Conservation (phyloP, 2,113 vertebrate genomes). For the Nasalis larvatus region DNA sequence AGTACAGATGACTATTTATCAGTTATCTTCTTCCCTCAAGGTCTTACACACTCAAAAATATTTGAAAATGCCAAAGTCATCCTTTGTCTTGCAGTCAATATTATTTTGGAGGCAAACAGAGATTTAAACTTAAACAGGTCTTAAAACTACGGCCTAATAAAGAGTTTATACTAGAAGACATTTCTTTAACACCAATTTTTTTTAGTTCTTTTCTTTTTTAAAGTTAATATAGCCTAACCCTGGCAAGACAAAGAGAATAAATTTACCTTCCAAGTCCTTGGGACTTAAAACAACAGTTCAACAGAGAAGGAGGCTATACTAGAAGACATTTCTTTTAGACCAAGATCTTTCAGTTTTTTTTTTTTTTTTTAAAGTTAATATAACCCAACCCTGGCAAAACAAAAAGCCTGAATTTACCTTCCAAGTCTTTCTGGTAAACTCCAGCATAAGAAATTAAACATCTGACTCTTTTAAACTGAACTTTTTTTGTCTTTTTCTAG, state of each 20-base stretch:
- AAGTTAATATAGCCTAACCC: not conserved
- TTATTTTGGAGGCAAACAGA: not conserved
- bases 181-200: not conserved
- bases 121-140: slow-evolving; percentile 1
- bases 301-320: not conserved
- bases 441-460: not conserved
- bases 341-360: not conserved
- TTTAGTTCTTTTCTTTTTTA: not conserved
- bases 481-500: not conserved
- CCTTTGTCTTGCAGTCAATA: not conserved
- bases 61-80: not conserved
- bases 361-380: not conserved
- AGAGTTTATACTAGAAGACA: not conserved
- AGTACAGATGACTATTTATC: not conserved
- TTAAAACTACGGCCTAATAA: slow-evolving; percentile 10
- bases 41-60: slow-evolving; percentile 17
- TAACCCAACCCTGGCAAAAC: not conserved
- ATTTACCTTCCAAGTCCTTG: not conserved
- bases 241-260: not conserved
- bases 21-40: not conserved
- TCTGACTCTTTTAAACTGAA: not conserved
- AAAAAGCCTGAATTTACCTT: not conserved
- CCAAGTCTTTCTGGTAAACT: not conserved
- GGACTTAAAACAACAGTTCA: not conserved
- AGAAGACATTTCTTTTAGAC: not conserved